Evolutionary conservation across 2,797 vertebrate species (phyloP).

Genomic region (Lepus townsendii): DNA sequence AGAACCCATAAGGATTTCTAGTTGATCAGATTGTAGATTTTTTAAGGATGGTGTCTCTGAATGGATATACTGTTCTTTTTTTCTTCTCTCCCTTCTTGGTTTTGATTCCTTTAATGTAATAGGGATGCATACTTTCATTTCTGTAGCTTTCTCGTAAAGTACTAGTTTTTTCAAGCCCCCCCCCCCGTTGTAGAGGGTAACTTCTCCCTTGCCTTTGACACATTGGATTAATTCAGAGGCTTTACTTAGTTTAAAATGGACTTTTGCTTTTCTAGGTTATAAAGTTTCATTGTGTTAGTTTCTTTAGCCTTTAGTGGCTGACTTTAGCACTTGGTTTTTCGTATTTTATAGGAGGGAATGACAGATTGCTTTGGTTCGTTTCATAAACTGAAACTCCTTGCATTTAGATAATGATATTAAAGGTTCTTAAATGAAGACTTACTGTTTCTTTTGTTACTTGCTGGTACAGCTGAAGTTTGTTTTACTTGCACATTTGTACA

Average conservation of each 20-base stretch:
- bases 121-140: conserved; percentile 47
- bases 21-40: conserved; percentile 47
- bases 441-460: conserved; percentile 73
- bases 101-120: not conserved
- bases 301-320: conserved; percentile 6
- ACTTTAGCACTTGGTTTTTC: conserved; percentile 72
- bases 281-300: conserved; percentile 53
- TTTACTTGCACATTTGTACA: conserved; percentile 82
- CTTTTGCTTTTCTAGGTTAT: conserved; percentile 60
- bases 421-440: conserved; percentile 67
- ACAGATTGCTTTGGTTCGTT: conserved; percentile 54
- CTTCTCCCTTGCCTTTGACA: conserved; percentile 53
- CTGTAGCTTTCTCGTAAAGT: conserved; percentile 42
- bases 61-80: not conserved
- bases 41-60: conserved; percentile 25
- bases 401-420: conserved; percentile 68
- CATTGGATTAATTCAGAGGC: conserved; percentile 68
- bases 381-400: conserved; percentile 62
- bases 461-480: conserved; percentile 79
- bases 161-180: not conserved
- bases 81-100: not conserved
- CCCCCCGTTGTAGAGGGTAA: conserved; percentile 1
- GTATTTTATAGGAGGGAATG: conserved; percentile 45
- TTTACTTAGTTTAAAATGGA: conserved; percentile 61
- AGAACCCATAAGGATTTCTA: conserved; percentile 47